Evolutionary conservation across 2,888 invertebrate species (phyloP).

Genomic region (Drosophila recens): DNA sequence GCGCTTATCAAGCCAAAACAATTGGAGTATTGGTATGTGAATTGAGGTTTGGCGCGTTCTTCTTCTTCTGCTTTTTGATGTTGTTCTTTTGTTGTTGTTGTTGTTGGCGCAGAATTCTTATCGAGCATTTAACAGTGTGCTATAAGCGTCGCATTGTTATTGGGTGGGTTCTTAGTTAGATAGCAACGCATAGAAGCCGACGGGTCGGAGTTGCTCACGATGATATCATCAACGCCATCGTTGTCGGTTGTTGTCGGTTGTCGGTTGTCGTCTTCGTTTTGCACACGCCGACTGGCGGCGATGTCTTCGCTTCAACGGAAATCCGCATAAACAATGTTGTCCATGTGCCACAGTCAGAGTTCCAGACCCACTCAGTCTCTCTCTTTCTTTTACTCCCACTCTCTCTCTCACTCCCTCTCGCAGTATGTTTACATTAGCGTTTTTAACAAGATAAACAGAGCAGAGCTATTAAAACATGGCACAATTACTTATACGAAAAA

Average conservation of each 20-base stretch:
- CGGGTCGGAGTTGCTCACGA: slow-evolving; percentile 48
- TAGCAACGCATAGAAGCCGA: slow-evolving; percentile 64
- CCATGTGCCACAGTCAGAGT: slow-evolving; percentile 51
- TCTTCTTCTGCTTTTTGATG: slow-evolving; percentile 7
- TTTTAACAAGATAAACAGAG: slow-evolving; percentile 75
- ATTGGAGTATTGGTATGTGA: slow-evolving; percentile 33
- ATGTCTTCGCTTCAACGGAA: slow-evolving; percentile 71
- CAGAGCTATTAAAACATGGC: slow-evolving; percentile 60
- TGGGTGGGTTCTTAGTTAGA: slow-evolving; percentile 58
- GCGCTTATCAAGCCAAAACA: slow-evolving; percentile 56
- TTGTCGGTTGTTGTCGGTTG: slow-evolving; percentile 27
- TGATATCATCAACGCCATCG: slow-evolving; percentile 75
- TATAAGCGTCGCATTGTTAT: slow-evolving; percentile 49
- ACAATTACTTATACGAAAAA: slow-evolving; percentile 58
- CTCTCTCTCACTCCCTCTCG: slow-evolving; percentile 6
- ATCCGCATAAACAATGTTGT: slow-evolving; percentile 79
- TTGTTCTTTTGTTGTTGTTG: slow-evolving; percentile 18
- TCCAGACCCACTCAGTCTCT: slow-evolving; percentile 22
- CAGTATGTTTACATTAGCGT: slow-evolving; percentile 69
- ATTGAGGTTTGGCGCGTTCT: slow-evolving; percentile 42
- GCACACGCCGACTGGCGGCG: slow-evolving; percentile 50
- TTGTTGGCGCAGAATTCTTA: slow-evolving; percentile 48
- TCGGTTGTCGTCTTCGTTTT: slow-evolving; percentile 50
- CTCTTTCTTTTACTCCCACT: slow-evolving; percentile 11
- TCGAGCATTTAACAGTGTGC: slow-evolving; percentile 47